Evolutionary conservation across 2,888 invertebrate genomes (phyloP).

Genomic region (Xylota sylvarum): DNA sequence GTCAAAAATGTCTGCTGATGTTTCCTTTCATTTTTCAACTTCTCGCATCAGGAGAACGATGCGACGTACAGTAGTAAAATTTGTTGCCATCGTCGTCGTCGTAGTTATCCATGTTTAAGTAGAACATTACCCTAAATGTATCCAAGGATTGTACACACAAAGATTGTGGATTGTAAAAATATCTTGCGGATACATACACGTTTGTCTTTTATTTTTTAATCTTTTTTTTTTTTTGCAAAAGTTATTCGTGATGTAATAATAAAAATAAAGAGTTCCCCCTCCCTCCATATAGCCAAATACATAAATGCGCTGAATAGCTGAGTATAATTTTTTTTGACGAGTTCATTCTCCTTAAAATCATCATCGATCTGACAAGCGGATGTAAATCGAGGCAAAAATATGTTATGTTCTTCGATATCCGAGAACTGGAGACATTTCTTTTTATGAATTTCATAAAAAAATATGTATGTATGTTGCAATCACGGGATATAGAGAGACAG

Average conservation of each 20-base stretch:
- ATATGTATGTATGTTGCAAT: slow-evolving; percentile 24
- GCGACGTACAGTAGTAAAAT: slow-evolving; percentile 8
- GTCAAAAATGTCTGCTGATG: slow-evolving; percentile 71
- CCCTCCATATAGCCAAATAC: not conserved
- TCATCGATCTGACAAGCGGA: slow-evolving; percentile 42
- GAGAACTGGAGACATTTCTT: not conserved
- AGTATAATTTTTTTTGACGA: slow-evolving; percentile 6
- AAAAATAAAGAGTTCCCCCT: slow-evolving; percentile 9
- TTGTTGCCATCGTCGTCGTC: slow-evolving; percentile 12
- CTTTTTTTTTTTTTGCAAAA: slow-evolving; percentile 39
- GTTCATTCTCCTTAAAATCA: slow-evolving; percentile 47
- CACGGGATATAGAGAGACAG: slow-evolving; percentile 13
- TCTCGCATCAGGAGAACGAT: slow-evolving; percentile 11
- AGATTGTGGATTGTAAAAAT: slow-evolving; percentile 17
- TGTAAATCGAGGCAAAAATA: slow-evolving; percentile 12
- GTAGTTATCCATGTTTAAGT: slow-evolving; percentile 55
- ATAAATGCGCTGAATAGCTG: slow-evolving; percentile 28
- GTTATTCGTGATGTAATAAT: slow-evolving; percentile 50
- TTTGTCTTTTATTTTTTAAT: slow-evolving; percentile 17
- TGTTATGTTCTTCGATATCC: not conserved
- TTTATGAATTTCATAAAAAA: slow-evolving; percentile 28
- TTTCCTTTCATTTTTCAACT: slow-evolving; percentile 67
- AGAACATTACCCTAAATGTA: slow-evolving; percentile 50
- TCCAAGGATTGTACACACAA: slow-evolving; percentile 28
- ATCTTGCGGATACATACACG: slow-evolving; percentile 43